Evolutionary conservation across 2,113 vertebrate species (phyloP).

Genomic region (Tetrao urogallus): DNA sequence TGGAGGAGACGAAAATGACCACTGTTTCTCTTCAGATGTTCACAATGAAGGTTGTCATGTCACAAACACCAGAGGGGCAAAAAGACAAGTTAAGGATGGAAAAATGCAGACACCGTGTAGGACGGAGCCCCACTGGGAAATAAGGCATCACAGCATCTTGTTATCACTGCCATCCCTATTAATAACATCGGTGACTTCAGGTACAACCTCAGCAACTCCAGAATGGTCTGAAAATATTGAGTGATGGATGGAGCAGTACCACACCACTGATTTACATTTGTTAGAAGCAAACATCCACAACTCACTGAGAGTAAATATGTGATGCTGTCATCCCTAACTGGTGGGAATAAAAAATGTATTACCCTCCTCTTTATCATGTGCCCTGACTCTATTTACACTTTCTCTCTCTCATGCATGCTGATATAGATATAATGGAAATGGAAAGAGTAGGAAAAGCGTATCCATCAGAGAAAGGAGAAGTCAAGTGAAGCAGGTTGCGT

Average conservation of each 20-base stretch:
- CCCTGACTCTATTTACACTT: slow-evolving; percentile 38
- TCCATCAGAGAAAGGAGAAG: not conserved
- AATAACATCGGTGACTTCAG: slow-evolving; percentile 27
- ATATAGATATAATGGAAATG: slow-evolving; percentile 24
- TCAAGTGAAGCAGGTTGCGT: not conserved
- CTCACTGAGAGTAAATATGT: slow-evolving; percentile 35
- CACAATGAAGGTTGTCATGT: slow-evolving; percentile 18
- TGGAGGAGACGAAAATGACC: not conserved
- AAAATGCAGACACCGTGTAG: slow-evolving; percentile 30
- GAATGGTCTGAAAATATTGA: slow-evolving; percentile 44
- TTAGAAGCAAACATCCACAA: slow-evolving; percentile 38
- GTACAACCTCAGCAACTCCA: slow-evolving; percentile 32
- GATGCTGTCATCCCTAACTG: slow-evolving; percentile 43
- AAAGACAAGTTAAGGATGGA: slow-evolving; percentile 18
- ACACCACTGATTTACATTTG: slow-evolving; percentile 41
- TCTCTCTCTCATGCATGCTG: slow-evolving; percentile 14
- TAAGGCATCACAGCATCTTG: slow-evolving; percentile 23
- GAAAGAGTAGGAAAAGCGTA: slow-evolving; percentile 26
- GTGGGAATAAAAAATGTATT: slow-evolving; percentile 58
- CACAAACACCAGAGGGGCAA: slow-evolving; percentile 5
- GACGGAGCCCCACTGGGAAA: slow-evolving; percentile 30
- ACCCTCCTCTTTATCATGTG: slow-evolving; percentile 39
- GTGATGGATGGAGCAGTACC: slow-evolving; percentile 21
- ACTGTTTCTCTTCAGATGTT: not conserved
- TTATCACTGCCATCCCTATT: slow-evolving; percentile 28